Evolutionary conservation across 2,888 invertebrate species (phyloP).

Genomic region (Eristalinus sepulchralis): DNA sequence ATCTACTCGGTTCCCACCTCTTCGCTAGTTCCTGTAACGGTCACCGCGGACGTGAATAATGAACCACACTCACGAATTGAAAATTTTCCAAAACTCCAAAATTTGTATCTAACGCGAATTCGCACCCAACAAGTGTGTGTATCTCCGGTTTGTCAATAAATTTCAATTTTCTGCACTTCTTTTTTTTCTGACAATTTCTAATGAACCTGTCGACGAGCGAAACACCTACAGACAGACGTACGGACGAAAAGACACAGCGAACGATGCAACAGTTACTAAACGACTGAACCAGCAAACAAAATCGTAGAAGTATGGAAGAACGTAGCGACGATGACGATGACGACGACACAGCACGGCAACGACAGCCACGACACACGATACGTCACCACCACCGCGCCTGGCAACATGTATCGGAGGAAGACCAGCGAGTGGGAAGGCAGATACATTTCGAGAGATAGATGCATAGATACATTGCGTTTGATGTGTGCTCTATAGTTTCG

Average conservation of each 20-base stretch:
- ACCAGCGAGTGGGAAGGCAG: neutral
- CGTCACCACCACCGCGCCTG: slow-evolving; percentile 50
- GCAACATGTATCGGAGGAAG: slow-evolving; percentile 59
- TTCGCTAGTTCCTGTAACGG: slow-evolving; percentile 40
- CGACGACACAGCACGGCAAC: neutral
- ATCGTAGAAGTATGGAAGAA: slow-evolving; percentile 62
- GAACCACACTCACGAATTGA: neutral
- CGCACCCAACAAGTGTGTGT: neutral
- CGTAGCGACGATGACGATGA: slow-evolving; percentile 26
- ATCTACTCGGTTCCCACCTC: neutral
- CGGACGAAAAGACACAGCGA: slow-evolving; percentile 73
- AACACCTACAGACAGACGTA: slow-evolving; percentile 33
- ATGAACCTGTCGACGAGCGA: slow-evolving; percentile 52
- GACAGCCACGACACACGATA: slow-evolving; percentile 14
- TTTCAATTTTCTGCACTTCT: neutral
- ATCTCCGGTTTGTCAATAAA: neutral
- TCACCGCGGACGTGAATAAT: slow-evolving; percentile 1
- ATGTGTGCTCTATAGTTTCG: neutral
- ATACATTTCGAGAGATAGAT: neutral
- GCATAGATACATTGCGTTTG: neutral
- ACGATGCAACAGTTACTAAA: slow-evolving; percentile 81
- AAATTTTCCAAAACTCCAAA: neutral
- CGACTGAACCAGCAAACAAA: slow-evolving; percentile 76
- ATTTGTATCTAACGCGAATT: slow-evolving; percentile 6
- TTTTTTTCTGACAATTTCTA: slow-evolving; percentile 1